phyloP scores from a whole-genome alignment of 2,797 vertebrate genomes.

The Ceryle rudis region DNA sequence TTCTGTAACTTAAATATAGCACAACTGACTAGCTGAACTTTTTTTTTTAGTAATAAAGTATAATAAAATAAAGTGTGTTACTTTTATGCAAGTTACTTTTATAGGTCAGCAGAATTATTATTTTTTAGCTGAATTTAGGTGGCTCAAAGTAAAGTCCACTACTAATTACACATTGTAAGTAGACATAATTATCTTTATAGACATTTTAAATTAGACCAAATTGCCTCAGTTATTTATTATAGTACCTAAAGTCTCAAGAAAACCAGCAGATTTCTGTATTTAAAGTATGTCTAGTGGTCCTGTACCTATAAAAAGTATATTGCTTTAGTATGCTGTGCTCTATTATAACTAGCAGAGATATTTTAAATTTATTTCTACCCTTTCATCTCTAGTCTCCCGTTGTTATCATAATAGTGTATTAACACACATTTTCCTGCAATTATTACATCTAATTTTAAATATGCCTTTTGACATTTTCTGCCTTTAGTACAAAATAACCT shows the following conservation, averaged over 20 bases:
- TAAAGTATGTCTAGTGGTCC: neutral
- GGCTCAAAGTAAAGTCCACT: neutral
- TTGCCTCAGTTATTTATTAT: neutral
- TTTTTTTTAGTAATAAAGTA: neutral
- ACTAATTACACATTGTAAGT: neutral
- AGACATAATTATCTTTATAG: neutral
- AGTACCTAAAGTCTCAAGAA: neutral
- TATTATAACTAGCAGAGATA: neutral
- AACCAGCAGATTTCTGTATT: neutral
- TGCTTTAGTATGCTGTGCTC: neutral
- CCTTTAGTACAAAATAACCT: slow-evolving; percentile 3
- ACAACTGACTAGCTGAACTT: neutral
- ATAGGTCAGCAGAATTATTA: neutral
- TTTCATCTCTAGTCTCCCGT: slow-evolving; percentile 29
- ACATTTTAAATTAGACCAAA: neutral
- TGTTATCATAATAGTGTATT: slow-evolving; percentile 19
- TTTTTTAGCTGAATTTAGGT: neutral
- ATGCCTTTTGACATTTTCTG: slow-evolving; percentile 58
- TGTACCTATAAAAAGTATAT: neutral
- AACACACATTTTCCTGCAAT: slow-evolving; percentile 64
- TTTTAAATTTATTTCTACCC: neutral
- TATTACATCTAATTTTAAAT: slow-evolving; percentile 58
- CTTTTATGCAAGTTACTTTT: neutral
- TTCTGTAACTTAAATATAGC: neutral
- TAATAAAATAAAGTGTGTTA: no score